Base-by-base conservation (phyloP, 2,888 invertebrate species). In the Kryphioiulus occultus region DNA sequence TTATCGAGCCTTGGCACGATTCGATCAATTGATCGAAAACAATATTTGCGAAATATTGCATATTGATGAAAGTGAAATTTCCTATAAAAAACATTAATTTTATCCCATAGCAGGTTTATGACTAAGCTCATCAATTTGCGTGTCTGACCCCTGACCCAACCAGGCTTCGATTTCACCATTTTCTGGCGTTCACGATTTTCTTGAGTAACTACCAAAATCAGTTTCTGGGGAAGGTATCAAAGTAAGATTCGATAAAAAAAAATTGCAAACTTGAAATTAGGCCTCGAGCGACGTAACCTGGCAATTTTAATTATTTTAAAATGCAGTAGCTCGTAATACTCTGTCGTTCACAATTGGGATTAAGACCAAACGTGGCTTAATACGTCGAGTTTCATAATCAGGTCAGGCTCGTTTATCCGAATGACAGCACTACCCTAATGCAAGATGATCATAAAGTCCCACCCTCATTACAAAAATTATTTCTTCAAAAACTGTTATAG, bases 1-100 rank as follows among this genome's bases (percentile, higher is more conserved):
- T n/a, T n/a, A 68, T 68, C 68, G 68, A 68, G 68, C 68, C 68
- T 68, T 68, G 22, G 68, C 68, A 22, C 68, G 10, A 68, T 68
- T 68, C 68, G n/a, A 68, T 68, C 26, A 68, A n/a, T 26, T n/a
- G n/a, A 7, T 12, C 19, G 7, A 53, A 53, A 53, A 53, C 17
- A 53, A 44, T 35, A 35, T 35, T 35, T 35, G 35, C 35, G 35
- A 15, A 44, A 44, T 44, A 44, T 44, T 44, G 10, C 44, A 44
- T 9, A 12, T 7, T 4, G 35, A 35, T 7, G 44, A 44, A 15
- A 44, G 15, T 44, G 44, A 44, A 44, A 44, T 44, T 44, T 44
- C 10, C 9, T 0, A 44, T 9, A 10, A 44, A 44, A 44, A 39
- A 39, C 39, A 3, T 9, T 9, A 9, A 39, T 39, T 39, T 39